A percentile compares a stretch with the other conserved stretches of the same genome.
Evolutionary conservation across 2,797 vertebrate species (phyloP).

Genomic region (Sandelia bainsii): DNA sequence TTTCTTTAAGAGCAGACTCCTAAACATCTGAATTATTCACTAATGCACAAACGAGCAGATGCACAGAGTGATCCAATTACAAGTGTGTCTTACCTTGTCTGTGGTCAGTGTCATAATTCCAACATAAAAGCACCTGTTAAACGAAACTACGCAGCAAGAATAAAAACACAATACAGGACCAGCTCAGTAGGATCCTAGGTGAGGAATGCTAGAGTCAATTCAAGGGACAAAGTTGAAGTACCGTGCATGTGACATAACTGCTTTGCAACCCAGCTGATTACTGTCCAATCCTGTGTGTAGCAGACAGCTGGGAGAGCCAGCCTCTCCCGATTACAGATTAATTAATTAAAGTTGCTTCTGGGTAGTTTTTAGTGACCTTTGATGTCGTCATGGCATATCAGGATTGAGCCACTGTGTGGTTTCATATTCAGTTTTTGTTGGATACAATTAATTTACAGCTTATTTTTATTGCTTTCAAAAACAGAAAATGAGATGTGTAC

Average conservation of each 20-base stretch:
- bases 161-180: constrained; percentile 30
- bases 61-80: background rate
- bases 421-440: constrained; percentile 65
- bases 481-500: background rate
- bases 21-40: constrained; percentile 2
- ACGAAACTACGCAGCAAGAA: constrained; percentile 33
- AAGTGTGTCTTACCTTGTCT: constrained; percentile 65
- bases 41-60: background rate
- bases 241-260: constrained; percentile 23
- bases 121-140: constrained; percentile 54
- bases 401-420: constrained; percentile 33
- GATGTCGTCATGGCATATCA: constrained; percentile 31
- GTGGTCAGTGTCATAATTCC: constrained; percentile 66
- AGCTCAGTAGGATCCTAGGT: constrained; percentile 29
- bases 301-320: constrained; percentile 49
- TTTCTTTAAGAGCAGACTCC: background rate
- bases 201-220: constrained; percentile 37
- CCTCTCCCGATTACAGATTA: constrained; percentile 33
- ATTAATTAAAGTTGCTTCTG: constrained; percentile 30
- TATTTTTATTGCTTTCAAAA: constrained; percentile 1
- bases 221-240: constrained; percentile 78
- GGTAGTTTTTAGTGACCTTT: constrained; percentile 30
- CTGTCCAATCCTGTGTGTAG: constrained; percentile 59
- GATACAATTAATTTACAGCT: constrained; percentile 6
- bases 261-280: constrained; percentile 56